Base-by-base conservation (phyloP, 1,140 invertebrate genomes). In the Gryon sp. region DNA sequence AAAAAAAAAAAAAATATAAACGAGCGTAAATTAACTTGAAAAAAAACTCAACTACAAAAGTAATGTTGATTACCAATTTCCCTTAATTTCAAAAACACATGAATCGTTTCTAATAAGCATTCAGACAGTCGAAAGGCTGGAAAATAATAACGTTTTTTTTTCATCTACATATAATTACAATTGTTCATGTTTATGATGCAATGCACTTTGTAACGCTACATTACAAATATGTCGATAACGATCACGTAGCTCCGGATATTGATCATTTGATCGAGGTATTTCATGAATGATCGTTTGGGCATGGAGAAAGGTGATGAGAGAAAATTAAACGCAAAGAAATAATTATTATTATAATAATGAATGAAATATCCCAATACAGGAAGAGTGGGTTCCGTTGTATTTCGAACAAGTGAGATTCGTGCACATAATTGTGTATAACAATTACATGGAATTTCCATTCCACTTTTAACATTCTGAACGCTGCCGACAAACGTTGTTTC, bases 371-470 rank as follows among this genome's bases (percentile, higher is more conserved):
- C n/a, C 5, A 22, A 32, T 32, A 30, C 52, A 75, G 63, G 76
- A 70, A 78, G 70, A 59, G 43, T 55, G 32, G 20, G n/a, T 65
- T 78, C 59, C 65, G 59, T 55, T 41, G 22, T n/a, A 40, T 2
- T 19, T 46, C 38, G 36, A 66, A 22, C 30, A 18, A 32, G 62
- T 24, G 15, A 66, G 43, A 76, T 76, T 76, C 74, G 74, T 76
- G 74, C 52, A 22, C 52, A 43, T 76, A 76, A 76, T 70, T 70
- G 66, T 41, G 45, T 2, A 30, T 2, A 59, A 65, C 57, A 65
- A 70, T 70, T 66, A 70, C 52, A 28, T 14, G 38, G 59, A 76
- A 59, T 63, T 6, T 40, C 38, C 50, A 53, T 52, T 63, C 34
- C 53, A 53, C 46, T 70, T 66, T 60, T 46, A 76, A 60, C 57